A percentile compares a stretch with the other conserved stretches of the same genome.
These are phyloP conservation scores for Drosophila merina DNA, from an alignment of 2,888 invertebrate genomes.

Conservation along the genomic window DNA sequence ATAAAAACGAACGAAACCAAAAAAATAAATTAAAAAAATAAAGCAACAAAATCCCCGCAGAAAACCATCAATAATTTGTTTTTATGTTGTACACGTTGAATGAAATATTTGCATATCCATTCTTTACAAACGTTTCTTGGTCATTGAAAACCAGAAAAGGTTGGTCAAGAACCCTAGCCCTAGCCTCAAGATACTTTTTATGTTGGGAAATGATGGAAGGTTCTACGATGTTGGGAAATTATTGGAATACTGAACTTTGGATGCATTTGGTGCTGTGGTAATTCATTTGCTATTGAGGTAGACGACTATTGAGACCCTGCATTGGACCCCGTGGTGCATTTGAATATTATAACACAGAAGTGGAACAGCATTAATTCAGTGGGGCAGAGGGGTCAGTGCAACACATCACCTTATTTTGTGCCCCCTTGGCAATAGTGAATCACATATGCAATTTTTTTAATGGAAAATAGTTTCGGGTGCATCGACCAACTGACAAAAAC, in stretches of 20 bases:
- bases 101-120: constrained; percentile 43
- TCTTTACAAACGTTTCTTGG: constrained; percentile 24
- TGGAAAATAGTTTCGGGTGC: constrained; percentile 2
- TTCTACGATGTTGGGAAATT: background rate
- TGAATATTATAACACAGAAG: constrained; percentile 9
- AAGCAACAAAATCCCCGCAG: constrained; percentile 32
- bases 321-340: background rate
- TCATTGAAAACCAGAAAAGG: constrained; percentile 28
- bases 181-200: background rate
- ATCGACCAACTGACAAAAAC: background rate
- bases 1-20: constrained; percentile 10
- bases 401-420: background rate
- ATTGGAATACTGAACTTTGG: background rate
- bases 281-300: constrained; percentile 12
- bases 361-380: constrained; percentile 10
- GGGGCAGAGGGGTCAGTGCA: constrained; percentile 13
- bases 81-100: constrained; percentile 34
- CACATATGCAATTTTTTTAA: constrained; percentile 5
- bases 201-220: constrained; percentile 12
- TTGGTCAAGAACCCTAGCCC: constrained; percentile 12
- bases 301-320: background rate
- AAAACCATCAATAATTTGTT: constrained; percentile 56
- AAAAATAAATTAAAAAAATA: constrained; percentile 11
- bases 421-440: background rate
- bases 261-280: background rate